Evolutionary conservation across 2,797 vertebrate species (phyloP).

Genomic region (Myioborus miniatus): DNA sequence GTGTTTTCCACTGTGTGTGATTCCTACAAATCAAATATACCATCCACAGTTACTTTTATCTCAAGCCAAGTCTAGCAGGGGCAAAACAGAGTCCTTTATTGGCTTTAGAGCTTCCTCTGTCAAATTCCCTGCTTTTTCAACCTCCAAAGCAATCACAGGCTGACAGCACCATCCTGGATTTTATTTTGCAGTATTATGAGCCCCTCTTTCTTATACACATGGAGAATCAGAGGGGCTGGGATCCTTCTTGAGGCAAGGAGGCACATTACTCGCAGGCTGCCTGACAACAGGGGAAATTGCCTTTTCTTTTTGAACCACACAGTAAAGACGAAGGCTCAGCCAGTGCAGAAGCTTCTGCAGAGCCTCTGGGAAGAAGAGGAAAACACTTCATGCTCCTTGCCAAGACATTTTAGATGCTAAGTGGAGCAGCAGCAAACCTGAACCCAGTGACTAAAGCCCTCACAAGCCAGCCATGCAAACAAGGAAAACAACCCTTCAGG

Average conservation of each 20-base stretch:
- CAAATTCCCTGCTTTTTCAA: constrained; percentile 13
- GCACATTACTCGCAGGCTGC: neutral
- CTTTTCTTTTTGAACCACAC: constrained; percentile 47
- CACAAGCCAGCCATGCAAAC: neutral
- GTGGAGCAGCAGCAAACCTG: constrained; percentile 24
- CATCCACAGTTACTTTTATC: constrained; percentile 31
- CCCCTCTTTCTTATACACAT: neutral
- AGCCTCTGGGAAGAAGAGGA: constrained; percentile 35
- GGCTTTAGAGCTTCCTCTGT: neutral
- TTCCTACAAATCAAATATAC: neutral
- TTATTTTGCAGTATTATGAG: neutral
- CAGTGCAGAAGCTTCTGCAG: neutral
- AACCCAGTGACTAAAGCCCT: neutral
- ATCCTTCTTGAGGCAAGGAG: neutral
- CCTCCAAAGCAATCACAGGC: neutral
- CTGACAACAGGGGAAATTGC: constrained; percentile 59
- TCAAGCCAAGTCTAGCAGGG: constrained; percentile 19
- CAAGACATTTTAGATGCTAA: constrained; percentile 26
- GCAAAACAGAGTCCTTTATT: constrained; percentile 23
- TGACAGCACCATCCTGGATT: neutral
- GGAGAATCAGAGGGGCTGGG: neutral
- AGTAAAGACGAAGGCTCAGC: constrained; percentile 1
- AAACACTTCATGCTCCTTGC: constrained; percentile 12
- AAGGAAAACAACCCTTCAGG: neutral
- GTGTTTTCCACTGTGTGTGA: neutral